phyloP scores from a whole-genome alignment of 2,888 invertebrate species.

The Sceliomorpha sp. region DNA sequence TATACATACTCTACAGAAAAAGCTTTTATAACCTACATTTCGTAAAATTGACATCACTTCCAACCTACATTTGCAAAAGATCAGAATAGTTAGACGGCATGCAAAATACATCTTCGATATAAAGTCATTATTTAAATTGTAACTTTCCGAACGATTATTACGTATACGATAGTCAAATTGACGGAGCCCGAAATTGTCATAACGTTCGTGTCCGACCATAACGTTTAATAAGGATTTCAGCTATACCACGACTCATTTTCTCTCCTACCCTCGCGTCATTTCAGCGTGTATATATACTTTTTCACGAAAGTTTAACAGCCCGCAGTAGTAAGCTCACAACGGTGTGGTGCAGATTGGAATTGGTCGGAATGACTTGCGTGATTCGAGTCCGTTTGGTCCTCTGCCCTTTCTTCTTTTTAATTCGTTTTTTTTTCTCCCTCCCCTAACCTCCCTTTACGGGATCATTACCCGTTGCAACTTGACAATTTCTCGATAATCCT shows the following conservation, averaged over 20 bases:
- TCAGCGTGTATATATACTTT: conserved; percentile 38
- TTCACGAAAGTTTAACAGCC: conserved; percentile 59
- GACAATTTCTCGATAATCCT: conserved; percentile 64
- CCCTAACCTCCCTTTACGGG: conserved; percentile 7
- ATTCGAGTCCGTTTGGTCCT: conserved; percentile 57
- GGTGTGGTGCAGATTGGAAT: conserved; percentile 53
- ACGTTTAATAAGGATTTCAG: conserved; percentile 56
- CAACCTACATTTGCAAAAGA: no score
- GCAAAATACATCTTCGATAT: not conserved
- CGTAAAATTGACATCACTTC: no score
- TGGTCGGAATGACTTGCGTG: conserved; percentile 60
- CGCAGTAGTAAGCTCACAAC: conserved; percentile 40
- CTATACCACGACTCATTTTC: conserved; percentile 33
- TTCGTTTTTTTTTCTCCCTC: conserved; percentile 32
- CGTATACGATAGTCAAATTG: conserved; percentile 7
- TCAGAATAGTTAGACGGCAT: not conserved
- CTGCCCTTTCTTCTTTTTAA: conserved; percentile 38
- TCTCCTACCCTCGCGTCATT: conserved; percentile 20
- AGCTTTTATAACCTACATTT: no score
- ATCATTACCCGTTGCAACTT: conserved; percentile 55
- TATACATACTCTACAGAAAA: no score
- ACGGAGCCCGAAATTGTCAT: conserved; percentile 22
- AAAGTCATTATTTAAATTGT: conserved; percentile 5
- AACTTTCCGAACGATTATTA: conserved; percentile 4
- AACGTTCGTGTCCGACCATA: conserved; percentile 26